Percentiles rank a stretch among this genome's conserved stretches.
phyloP scores from a whole-genome alignment of 2,797 vertebrate species.

The Antennarius maculatus region DNA sequence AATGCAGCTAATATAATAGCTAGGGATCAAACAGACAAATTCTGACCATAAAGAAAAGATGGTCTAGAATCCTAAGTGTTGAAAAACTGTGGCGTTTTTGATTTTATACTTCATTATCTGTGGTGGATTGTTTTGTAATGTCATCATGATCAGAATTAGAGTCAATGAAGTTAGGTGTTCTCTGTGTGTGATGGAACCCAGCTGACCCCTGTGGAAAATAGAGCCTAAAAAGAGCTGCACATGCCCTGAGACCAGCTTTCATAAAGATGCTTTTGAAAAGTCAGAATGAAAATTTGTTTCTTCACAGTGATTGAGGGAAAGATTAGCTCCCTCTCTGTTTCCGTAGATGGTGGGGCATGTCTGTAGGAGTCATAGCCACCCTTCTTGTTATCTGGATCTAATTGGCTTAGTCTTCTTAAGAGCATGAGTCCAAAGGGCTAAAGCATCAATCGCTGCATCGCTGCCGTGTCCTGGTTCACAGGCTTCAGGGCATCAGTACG shows the following conservation, averaged over 20 bases:
- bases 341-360: conserved; percentile 35
- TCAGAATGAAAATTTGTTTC: conserved; percentile 23
- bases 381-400: conserved; percentile 39
- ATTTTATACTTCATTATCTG: neutral
- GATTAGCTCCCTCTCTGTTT: conserved; percentile 27
- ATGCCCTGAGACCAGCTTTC: conserved; percentile 22
- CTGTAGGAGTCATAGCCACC: conserved; percentile 15
- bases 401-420: conserved; percentile 37
- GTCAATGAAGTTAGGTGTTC: conserved; percentile 3
- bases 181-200: conserved; percentile 4
- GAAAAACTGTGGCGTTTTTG: neutral
- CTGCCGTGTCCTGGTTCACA: neutral
- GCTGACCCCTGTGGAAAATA: neutral
- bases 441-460: conserved; percentile 29
- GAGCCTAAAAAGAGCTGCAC: conserved; percentile 1
- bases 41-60: neutral
- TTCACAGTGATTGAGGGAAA: conserved; percentile 5
- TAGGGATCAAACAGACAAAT: neutral
- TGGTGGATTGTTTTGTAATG: conserved; percentile 34
- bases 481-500: conserved; percentile 15
- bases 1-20: neutral
- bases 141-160: conserved; percentile 38
- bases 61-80: neutral
- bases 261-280: conserved; percentile 21
- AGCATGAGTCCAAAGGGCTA: conserved; percentile 9